phyloP scores from a whole-genome alignment of 2,113 vertebrate species.

The Scalopus aquaticus region DNA sequence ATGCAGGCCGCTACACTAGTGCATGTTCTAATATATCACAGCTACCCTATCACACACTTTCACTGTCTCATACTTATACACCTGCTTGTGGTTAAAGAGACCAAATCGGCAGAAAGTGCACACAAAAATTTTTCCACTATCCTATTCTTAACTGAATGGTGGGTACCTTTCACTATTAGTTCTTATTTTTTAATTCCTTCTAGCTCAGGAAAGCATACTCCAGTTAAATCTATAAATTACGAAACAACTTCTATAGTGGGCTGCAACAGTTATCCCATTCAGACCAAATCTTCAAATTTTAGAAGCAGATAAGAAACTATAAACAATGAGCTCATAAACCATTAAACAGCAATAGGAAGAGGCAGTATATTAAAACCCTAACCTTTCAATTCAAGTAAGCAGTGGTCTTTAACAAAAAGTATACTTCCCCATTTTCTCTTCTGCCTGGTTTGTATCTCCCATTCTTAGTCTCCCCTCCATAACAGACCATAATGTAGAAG shows the following conservation, averaged over 20 bases:
- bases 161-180: not conserved
- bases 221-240: not conserved
- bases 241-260: not conserved
- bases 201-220: not conserved
- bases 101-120: not conserved
- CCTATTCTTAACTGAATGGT: not conserved
- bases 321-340: conserved; percentile 8
- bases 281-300: conserved; percentile 40
- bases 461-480: not conserved
- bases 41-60: not conserved
- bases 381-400: conserved; percentile 3
- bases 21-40: not conserved
- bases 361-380: conserved; percentile 29
- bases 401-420: conserved; percentile 2
- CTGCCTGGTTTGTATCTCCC: not conserved
- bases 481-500: conserved; percentile 2
- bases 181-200: not conserved
- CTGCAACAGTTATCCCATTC: not conserved
- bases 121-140: not conserved
- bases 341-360: conserved; percentile 23
- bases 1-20: not conserved
- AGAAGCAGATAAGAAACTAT: conserved; percentile 26
- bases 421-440: not conserved
- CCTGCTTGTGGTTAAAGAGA: not conserved
- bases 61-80: not conserved